Base-by-base conservation (phyloP, 2,888 invertebrate genomes). In the Laothoe populi region DNA sequence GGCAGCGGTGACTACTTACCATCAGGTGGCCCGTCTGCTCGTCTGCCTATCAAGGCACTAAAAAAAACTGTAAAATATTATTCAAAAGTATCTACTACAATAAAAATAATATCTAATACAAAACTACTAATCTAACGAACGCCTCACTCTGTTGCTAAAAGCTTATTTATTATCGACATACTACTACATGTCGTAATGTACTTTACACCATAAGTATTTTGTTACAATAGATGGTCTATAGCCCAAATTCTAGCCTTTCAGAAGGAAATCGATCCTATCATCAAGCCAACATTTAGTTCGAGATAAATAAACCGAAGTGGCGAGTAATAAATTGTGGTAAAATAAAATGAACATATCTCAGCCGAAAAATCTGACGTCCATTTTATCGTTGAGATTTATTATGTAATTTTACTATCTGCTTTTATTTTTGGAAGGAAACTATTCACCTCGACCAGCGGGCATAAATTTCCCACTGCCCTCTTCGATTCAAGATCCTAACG, bases 381-480 rank as follows among this genome's bases (percentile, higher is more conserved):
- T 53, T 53, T 53, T 53, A 53, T 53, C 53, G 53, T 10, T 2
- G 31, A 53, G 53, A 53, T 53, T 53, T 53, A 53, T 53, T 31
- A 19, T 35, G 53, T 53, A 35, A 53, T 53, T 53, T 53, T 53
- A 35, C 16, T 44, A 1, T 24, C 21, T n/a, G 31, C 31, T 53
- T 31, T 53, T 53, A n/a, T 53, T 35, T 26, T 31, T 35, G 31
- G 31, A 35, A 53, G 4, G 31, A 53, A 24, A 35, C 19, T 53
- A 31, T 53, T 53, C 31, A 19, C 19, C 19, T 35, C 19, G 16
- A n/a, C 35, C 16, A 19, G 2, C 4, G 26, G 19, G 19, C 10
- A n/a, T 16, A 16, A 19, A 19, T 16, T 19, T 44, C 19, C 31
- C 44, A 44, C 44, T 19, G 44, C 44, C 19, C 16, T 31, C 31